A percentile compares a stretch with the other conserved stretches of the same genome.
Evolutionary conservation across 2,797 vertebrate species (phyloP).

Genomic region (Lophura swinhoii): DNA sequence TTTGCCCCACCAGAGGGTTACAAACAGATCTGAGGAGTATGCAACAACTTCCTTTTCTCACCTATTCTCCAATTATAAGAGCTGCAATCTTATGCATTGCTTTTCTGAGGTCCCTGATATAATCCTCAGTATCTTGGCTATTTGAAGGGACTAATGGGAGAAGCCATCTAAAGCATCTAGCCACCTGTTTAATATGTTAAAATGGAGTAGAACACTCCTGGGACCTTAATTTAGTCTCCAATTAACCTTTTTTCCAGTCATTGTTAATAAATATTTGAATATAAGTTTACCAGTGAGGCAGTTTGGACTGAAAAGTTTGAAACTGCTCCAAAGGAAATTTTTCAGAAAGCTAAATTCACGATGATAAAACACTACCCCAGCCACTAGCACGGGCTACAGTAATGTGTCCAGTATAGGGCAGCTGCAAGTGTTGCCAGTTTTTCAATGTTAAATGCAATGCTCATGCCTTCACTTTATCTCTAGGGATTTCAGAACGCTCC

Average conservation of each 20-base stretch:
- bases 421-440: not conserved
- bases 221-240: conserved; percentile 10
- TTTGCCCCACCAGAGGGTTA: not conserved
- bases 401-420: not conserved
- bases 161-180: not conserved
- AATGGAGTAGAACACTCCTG: not conserved
- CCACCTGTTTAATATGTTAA: conserved; percentile 36
- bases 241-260: conserved; percentile 47
- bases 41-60: not conserved
- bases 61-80: not conserved
- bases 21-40: not conserved
- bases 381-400: not conserved
- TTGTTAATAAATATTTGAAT: conserved; percentile 28
- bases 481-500: not conserved
- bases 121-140: not conserved
- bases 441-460: conserved; percentile 13
- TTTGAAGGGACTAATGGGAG: not conserved
- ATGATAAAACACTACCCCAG: not conserved
- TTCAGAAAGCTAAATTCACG: not conserved
- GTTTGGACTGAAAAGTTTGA: conserved; percentile 8
- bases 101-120: not conserved
- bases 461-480: conserved; percentile 7
- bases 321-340: conserved; percentile 11
- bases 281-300: conserved; percentile 1
- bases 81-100: not conserved